Conservation (phyloP, 1,140 invertebrate genomes). For the Microplitis mediator region DNA sequence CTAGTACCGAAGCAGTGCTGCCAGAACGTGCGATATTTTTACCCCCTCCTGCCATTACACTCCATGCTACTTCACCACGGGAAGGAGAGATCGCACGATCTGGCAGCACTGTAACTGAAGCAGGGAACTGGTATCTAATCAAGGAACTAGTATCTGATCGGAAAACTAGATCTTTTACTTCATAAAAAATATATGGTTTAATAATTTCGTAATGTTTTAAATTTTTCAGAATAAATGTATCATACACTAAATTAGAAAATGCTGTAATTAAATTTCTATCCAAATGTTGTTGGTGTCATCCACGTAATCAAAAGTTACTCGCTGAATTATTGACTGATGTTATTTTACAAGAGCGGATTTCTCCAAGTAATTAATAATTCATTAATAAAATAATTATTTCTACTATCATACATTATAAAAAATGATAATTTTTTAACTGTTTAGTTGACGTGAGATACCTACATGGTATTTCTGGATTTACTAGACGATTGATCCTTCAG, state of each 20-base stretch:
- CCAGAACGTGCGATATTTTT: too few relatives aligned
- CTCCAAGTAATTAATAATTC: constrained; percentile 49
- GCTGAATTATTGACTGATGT: constrained; percentile 79
- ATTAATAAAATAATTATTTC: background rate
- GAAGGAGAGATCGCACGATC: too few relatives aligned
- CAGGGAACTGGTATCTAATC: too few relatives aligned
- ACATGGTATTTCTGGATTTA: constrained; percentile 82
- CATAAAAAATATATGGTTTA: too few relatives aligned
- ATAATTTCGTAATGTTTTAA: background rate
- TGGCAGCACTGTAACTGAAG: too few relatives aligned
- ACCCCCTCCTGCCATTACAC: too few relatives aligned
- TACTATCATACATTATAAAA: background rate
- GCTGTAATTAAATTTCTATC: constrained; percentile 78
- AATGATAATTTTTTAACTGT: background rate
- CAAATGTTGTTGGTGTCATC: constrained; percentile 82
- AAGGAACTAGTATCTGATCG: too few relatives aligned
- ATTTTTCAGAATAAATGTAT: constrained; percentile 49
- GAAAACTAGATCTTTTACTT: too few relatives aligned
- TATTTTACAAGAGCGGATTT: constrained; percentile 71
- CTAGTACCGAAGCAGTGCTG: too few relatives aligned
- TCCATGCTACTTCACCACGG: too few relatives aligned
- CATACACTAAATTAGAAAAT: constrained; percentile 73
- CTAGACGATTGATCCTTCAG: constrained; percentile 82
- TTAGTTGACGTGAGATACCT: constrained; percentile 60
- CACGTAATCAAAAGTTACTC: constrained; percentile 81